Evolutionary conservation across 2,113 vertebrate species (phyloP).

Genomic region (Podiceps cristatus): DNA sequence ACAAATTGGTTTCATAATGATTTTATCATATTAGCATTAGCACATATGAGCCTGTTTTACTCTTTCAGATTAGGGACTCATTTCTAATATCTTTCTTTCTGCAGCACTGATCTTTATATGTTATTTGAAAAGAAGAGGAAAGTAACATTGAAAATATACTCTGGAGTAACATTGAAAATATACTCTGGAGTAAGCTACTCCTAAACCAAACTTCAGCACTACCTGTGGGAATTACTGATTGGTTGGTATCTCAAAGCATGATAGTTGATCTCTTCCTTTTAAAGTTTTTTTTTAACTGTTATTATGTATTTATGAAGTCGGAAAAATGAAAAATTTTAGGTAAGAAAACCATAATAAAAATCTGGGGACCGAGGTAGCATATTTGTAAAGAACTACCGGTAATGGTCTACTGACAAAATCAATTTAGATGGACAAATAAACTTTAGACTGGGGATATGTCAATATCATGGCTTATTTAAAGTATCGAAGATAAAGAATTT

Average conservation of each 20-base stretch:
- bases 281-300: background rate
- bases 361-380: background rate
- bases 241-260: background rate
- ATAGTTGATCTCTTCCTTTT: background rate
- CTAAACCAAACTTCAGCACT: background rate
- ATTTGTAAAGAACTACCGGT: background rate
- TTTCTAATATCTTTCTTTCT: background rate
- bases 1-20: background rate
- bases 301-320: background rate
- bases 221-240: background rate
- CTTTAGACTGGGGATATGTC: background rate
- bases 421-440: background rate
- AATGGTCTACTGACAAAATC: background rate
- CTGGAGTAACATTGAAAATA: background rate
- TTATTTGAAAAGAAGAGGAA: background rate
- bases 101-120: background rate
- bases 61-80: background rate
- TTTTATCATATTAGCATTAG: background rate
- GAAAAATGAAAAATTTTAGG: background rate
- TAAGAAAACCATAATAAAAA: background rate
- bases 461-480: background rate
- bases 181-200: background rate
- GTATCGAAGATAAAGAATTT: background rate
- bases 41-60: background rate
- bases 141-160: background rate